These are phyloP conservation scores for Propithecus coquereli DNA, from an alignment of 2,113 vertebrate species.

Conservation along the genomic window DNA sequence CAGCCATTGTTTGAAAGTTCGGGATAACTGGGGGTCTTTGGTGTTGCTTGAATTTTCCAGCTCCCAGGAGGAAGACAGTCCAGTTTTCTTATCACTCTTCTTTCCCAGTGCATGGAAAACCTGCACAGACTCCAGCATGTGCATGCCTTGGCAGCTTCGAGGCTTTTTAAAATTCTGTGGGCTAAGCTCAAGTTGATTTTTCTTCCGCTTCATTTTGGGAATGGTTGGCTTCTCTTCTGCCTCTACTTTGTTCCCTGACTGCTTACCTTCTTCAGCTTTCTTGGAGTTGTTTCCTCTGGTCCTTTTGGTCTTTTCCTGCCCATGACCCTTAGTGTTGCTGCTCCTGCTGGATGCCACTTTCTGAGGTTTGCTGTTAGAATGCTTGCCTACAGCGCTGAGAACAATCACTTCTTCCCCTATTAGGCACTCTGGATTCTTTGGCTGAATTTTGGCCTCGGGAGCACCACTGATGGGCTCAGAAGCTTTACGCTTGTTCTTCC, in stretches of 20 bases:
- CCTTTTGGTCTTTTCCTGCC: neutral
- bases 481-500: neutral
- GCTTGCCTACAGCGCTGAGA: neutral
- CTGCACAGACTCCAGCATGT: conserved; percentile 57
- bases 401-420: neutral
- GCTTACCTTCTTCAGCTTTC: neutral
- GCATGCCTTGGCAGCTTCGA: conserved; percentile 11
- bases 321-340: neutral
- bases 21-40: neutral
- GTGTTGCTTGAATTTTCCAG: neutral
- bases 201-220: neutral
- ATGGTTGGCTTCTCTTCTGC: conserved; percentile 14
- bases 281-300: neutral
- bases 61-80: neutral
- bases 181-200: neutral
- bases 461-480: neutral
- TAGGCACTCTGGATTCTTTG: neutral
- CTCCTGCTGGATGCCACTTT: neutral
- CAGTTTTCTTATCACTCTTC: neutral
- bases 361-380: neutral
- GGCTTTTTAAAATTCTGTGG: conserved; percentile 45
- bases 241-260: neutral
- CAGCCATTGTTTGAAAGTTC: neutral
- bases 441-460: neutral
- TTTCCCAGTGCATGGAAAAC: conserved; percentile 58